Evolutionary conservation across 2,113 vertebrate genomes (phyloP), one percentile per base, ranked within the genome.

Genomic region (Cavia aperea): DNA sequence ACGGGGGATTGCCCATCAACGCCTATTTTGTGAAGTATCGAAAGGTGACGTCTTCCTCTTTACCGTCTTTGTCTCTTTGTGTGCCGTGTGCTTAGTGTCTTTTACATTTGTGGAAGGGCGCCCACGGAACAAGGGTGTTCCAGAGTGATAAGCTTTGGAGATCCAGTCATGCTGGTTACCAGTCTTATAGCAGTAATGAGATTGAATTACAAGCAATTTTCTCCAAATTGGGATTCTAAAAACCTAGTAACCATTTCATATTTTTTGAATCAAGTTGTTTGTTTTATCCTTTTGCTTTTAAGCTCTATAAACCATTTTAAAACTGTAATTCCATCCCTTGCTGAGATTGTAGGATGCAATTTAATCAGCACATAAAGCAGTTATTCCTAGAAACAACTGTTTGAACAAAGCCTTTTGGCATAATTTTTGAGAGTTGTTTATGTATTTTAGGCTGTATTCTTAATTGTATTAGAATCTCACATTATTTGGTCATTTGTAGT

Each of bases 1-100:
- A 99, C 0, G 98, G 99, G 2, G 99, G 98, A 3, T 97, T 96
- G 56, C 98, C 98, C 51, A 98, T 99, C 96, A 99, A 98, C 0
- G 99, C 99, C 84, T 99, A 99, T 86, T 99, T 99, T 65, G 99
- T 99, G 86, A 99, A 99, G 93, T 99, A 99, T 92, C 98, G 99
- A 60, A 99, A 99, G 98, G 99, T 99, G 97, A 97, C 63, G 13
- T 77, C 62, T 84, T 66, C 11, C 62, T 19, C 0, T 33, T 66
- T 43, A 8, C 24, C 46, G 7, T 4, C 51, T 39, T 82, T 88
- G 46, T 81, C 46, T 88, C 63, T 39, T 72, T 58, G 33, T 56
- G 1, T 49, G 19, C 21, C 46, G 19, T 7, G 4, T 11, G 33
- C 39, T 72, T 81, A 6, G 8, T 82, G 0, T 93, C 54, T 66